Base-by-base conservation (phyloP, 2,113 vertebrate species). In the Gila orcuttii region DNA sequence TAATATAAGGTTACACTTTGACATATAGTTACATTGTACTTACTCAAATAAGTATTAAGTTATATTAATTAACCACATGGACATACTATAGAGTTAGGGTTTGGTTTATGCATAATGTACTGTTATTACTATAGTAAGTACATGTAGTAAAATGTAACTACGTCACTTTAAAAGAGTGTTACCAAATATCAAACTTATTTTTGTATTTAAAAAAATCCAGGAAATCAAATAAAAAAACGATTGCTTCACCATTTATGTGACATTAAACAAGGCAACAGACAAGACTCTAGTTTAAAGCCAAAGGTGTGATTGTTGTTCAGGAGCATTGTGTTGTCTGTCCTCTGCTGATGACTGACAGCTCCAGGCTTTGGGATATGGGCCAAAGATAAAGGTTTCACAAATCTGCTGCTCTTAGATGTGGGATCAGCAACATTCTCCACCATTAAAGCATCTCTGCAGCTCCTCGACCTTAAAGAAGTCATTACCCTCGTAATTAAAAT, bases 361-460 rank as follows among this genome's bases (percentile, higher is more conserved):
- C 79, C 73, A 42, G 36, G 39, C 78, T 68, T 78, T 23, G 28
- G 23, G 42, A 60, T 68, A 15, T 62, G 79, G 25, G 50, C 62
- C 81, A 71, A 71, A 88, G 50, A 23, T 71, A 71, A 55, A 47
- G 42, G 66, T 84, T 80, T 81, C 83, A 71, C 36, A 81, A 81
- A 86, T 33, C 60, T 78, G 33, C 74, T 50, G 47, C 23, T 77
- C 52, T 81, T 81, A 71, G 12, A 59, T 36, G 17, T n/a, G 84
- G 88, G 85, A 85, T 87, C 85, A 89, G 82, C 85, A 73, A 64
- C 78, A 85, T 87, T 89, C 73, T 73, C 15, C 21, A 55, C 60
- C 75, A 82, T 76, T 59, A 60, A 11, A 62, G 13, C 31, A 28
- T 62, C n/a, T 74, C 21, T 36, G 21, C 21, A 62, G 45, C 19